Conservation (phyloP, 2,888 invertebrate genomes). For the Kryphioiulus occultus region DNA sequence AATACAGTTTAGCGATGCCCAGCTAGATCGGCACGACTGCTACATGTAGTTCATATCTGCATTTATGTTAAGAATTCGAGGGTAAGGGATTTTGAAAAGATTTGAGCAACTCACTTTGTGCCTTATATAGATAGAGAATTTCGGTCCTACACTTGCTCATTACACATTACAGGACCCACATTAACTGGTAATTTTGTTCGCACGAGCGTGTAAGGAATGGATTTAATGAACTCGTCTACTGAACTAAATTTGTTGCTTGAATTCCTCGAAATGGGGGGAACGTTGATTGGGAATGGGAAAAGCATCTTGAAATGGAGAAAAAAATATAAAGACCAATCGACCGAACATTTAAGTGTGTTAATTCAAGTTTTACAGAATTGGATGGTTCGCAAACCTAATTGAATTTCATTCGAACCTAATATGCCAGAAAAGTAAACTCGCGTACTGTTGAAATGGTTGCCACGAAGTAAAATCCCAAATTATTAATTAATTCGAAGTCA, state of each 20-base stretch:
- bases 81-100: background rate
- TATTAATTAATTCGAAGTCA: slow-evolving; percentile 11
- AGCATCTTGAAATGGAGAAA: background rate
- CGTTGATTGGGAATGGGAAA: background rate
- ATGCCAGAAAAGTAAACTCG: background rate
- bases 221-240: slow-evolving; percentile 1
- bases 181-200: slow-evolving; percentile 32
- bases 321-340: slow-evolving; percentile 17
- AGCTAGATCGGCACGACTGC: no score
- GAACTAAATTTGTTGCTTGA: slow-evolving; percentile 32
- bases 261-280: background rate
- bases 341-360: slow-evolving; percentile 32
- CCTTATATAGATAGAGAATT: background rate
- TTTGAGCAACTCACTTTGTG: background rate
- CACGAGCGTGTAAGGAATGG: background rate
- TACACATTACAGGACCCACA: background rate
- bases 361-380: slow-evolving; percentile 18
- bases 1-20: no score
- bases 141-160: background rate
- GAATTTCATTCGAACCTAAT: slow-evolving; percentile 18
- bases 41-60: no score
- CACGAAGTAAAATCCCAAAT: background rate
- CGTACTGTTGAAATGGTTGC: background rate
- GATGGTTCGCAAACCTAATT: slow-evolving; percentile 19
- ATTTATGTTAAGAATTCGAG: background rate